These are phyloP conservation scores for Pachydiplax longipennis DNA, from an alignment of 2,888 invertebrate genomes.

Conservation along the genomic window DNA sequence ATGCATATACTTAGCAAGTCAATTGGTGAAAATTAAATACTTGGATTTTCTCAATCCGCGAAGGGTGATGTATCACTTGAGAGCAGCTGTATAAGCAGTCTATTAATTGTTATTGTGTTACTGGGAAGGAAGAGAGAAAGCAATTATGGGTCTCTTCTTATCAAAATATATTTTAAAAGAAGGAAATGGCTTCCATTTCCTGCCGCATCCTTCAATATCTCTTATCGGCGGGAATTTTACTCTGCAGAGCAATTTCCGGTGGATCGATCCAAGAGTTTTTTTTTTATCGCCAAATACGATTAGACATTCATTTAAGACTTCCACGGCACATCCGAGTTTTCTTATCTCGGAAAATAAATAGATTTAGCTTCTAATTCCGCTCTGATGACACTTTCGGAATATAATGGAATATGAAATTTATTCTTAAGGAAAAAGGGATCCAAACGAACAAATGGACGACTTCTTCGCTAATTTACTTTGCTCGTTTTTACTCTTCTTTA, in stretches of 20 bases:
- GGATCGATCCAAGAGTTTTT: neutral
- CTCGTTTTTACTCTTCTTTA: too few relatives aligned
- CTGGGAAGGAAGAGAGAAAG: too few relatives aligned
- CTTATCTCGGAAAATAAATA: neutral
- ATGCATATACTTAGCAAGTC: too few relatives aligned
- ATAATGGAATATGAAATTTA: too few relatives aligned
- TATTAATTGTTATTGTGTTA: too few relatives aligned
- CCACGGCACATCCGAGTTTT: neutral
- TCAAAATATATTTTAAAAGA: neutral
- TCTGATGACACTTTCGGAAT: neutral
- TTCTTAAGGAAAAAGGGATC: too few relatives aligned
- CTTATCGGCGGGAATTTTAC: slow-evolving; percentile 21
- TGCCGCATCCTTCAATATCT: neutral
- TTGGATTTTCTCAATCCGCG: too few relatives aligned
- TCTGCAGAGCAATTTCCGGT: slow-evolving; percentile 20
- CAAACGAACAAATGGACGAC: too few relatives aligned
- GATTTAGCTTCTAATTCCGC: neutral
- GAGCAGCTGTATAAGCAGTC: too few relatives aligned
- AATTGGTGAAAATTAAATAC: too few relatives aligned
- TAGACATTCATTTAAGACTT: slow-evolving; percentile 10
- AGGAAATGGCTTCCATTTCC: neutral
- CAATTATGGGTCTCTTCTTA: neutral
- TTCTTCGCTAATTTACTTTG: too few relatives aligned
- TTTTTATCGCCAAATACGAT: slow-evolving; percentile 10
- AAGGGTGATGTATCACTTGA: too few relatives aligned